A percentile compares a stretch with the other conserved stretches of the same genome.
phyloP scores from a whole-genome alignment of 2,888 invertebrate species.

The Anticlea derivata region DNA sequence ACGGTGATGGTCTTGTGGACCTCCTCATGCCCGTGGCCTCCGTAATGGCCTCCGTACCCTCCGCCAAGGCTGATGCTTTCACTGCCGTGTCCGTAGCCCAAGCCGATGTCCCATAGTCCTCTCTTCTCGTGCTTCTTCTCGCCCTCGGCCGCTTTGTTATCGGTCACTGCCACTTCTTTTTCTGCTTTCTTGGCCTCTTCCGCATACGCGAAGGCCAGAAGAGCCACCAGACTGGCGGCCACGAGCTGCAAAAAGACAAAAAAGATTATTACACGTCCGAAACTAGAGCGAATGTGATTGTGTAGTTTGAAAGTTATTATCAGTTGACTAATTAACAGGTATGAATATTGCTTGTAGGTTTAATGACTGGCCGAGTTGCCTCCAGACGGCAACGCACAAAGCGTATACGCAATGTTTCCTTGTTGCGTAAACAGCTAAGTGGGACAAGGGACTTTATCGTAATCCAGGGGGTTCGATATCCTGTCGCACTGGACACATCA shows the following conservation, averaged over 20 bases:
- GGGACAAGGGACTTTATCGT: constrained; percentile 48
- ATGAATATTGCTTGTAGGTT: constrained; percentile 45
- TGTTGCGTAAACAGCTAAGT: constrained; percentile 55
- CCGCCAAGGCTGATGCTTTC: constrained; percentile 49
- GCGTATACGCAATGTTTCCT: constrained; percentile 61
- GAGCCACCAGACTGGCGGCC: constrained; percentile 86
- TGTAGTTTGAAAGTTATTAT: constrained; percentile 51
- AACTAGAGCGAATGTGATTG: constrained; percentile 47
- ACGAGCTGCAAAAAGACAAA: constrained; percentile 71
- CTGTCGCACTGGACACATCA: constrained; percentile 34
- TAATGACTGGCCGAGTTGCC: constrained; percentile 55
- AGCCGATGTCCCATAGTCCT: constrained; percentile 85
- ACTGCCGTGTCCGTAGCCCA: constrained; percentile 69
- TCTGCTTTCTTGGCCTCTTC: constrained; percentile 84
- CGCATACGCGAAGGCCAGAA: constrained; percentile 83
- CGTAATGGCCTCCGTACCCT: constrained; percentile 44
- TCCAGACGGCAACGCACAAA: constrained; percentile 49
- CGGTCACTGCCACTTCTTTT: constrained; percentile 83
- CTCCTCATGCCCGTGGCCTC: constrained; percentile 74
- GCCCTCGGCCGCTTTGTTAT: constrained; percentile 78
- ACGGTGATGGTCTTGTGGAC: constrained; percentile 88
- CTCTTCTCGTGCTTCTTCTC: constrained; percentile 91
- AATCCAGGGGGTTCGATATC: constrained; percentile 31
- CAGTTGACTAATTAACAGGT: constrained; percentile 56
- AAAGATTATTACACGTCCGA: constrained; percentile 26